Base-by-base conservation (phyloP, 2,888 invertebrate species). In the Atrina japonica region DNA sequence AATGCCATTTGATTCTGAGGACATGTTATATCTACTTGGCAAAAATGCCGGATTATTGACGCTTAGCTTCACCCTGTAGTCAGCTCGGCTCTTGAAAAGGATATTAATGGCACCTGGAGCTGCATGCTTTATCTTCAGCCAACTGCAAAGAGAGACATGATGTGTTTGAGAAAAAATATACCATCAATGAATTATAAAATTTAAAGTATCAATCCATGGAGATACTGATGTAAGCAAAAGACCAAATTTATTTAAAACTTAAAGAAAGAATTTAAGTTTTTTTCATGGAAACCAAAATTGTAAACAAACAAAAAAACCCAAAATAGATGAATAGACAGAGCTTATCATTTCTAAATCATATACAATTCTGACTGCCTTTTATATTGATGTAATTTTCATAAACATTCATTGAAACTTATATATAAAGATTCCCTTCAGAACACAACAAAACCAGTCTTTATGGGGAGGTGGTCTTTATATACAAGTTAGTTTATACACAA, bases 41-140 rank as follows among this genome's bases (percentile, higher is more conserved):
- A 86, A 77, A 72, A 85, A 87, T 25, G 81, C 86, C 6, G 86
- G 88, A 66, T 86, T 88, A 70, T 80, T 84, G 16, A 88, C 82
- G 47, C 81, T 82, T 23, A 84, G 66, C 29, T 79, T 79, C 6
- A 88, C 76, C 27, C 88, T 72, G 55, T 77, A 86, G 41, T 88
- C 86, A 5, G 85, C 84, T 52, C 84, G 67, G 14, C 78, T 74
- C n/a, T 81, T 75, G 70, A 89, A 88, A 45, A 88, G 73, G 11
- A 84, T 80, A 47, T 88, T 84, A 3, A 88, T 70, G 23, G 83
- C 75, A n/a, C 85, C 83, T 49, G 83, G 82, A 25, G 80, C 76
- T 53, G 78, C 77, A 75, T 89, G 87, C 74, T 86, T 87, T 53
- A 88, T 86, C 71, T 75, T 75, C 21, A 89, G 74, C 88, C 88